Evolutionary conservation across 2,888 invertebrate genomes (phyloP).

Genomic region (Aleiodes leptofemur): DNA sequence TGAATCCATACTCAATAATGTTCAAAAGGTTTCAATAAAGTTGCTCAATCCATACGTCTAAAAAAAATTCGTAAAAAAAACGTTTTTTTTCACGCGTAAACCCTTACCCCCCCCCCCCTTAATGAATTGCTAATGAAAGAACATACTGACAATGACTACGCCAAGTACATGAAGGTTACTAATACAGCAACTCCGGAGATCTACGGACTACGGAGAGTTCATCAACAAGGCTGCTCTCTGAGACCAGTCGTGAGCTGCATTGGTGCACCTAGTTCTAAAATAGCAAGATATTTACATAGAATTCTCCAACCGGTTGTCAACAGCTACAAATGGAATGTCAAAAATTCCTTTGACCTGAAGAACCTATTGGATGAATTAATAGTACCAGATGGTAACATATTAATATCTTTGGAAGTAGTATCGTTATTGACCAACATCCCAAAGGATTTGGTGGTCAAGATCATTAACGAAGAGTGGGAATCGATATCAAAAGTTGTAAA

Average conservation of each 20-base stretch:
- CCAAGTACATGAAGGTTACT: neutral
- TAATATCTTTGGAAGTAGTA: neutral
- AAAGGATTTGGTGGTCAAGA: neutral
- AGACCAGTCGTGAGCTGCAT: neutral
- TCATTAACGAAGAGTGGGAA: neutral
- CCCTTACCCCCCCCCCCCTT: too few species aligned
- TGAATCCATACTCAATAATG: too few species aligned
- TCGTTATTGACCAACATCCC: constrained; percentile 7
- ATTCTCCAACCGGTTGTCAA: neutral
- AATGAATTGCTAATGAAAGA: neutral
- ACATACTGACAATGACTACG: neutral
- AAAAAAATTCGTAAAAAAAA: too few species aligned
- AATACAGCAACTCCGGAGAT: neutral
- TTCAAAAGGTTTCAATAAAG: too few species aligned
- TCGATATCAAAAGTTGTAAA: too few species aligned
- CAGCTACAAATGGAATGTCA: neutral
- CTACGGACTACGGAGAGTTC: neutral
- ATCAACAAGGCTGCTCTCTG: neutral
- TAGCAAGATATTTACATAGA: neutral
- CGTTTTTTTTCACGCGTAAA: too few species aligned
- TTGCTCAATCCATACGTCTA: too few species aligned
- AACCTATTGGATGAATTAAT: neutral
- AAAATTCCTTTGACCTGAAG: neutral
- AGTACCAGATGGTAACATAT: neutral
- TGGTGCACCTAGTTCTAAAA: neutral